phyloP scores from a whole-genome alignment of 1,140 invertebrate genomes.

The Telenomus remus region DNA sequence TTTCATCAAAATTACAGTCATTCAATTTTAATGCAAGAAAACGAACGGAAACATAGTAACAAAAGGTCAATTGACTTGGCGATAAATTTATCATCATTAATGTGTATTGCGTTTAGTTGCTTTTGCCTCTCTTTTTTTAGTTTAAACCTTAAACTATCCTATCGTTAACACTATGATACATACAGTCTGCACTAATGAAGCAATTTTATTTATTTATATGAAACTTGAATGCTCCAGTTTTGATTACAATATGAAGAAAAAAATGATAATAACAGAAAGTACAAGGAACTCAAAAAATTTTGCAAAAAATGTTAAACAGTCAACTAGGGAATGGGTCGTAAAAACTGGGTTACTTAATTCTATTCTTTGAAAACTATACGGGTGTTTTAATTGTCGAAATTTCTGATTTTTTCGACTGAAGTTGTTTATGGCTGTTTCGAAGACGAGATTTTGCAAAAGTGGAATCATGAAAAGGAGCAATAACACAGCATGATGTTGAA shows the following conservation, averaged over 20 bases:
- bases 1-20: conserved; percentile 52
- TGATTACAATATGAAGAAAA: too few species aligned
- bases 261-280: too few species aligned
- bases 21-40: conserved; percentile 50
- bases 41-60: conserved; percentile 52
- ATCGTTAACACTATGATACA: not conserved
- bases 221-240: too few species aligned
- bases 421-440: conserved; percentile 5
- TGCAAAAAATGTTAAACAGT: too few species aligned
- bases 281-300: too few species aligned
- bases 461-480: conserved; percentile 8
- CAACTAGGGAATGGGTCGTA: too few species aligned
- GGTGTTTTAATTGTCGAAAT: too few species aligned
- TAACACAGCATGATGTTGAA: conserved; percentile 21
- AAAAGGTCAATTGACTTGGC: conserved; percentile 43
- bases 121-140: not conserved
- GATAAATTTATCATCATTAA: conserved; percentile 21
- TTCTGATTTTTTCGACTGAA: not conserved
- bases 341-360: too few species aligned
- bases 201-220: too few species aligned
- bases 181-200: too few species aligned
- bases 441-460: conserved; percentile 8
- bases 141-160: not conserved
- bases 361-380: too few species aligned
- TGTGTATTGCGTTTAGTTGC: not conserved